Base-by-base conservation (phyloP, 1,140 invertebrate species). In the Metaphire vulgaris region DNA sequence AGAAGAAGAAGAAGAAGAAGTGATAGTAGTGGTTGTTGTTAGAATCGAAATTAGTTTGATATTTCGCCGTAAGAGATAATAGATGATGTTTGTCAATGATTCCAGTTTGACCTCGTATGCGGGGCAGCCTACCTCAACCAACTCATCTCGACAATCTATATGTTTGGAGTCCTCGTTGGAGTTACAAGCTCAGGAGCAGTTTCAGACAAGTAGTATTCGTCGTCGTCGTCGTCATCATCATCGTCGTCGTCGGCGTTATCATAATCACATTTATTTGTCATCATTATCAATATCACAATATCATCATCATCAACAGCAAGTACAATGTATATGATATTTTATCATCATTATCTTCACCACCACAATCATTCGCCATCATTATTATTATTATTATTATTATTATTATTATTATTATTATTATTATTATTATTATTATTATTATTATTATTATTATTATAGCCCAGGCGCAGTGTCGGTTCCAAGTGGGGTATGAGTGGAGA, bases 81-180 rank as follows among this genome's bases (percentile, higher is more conserved):
- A n/a, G n/a, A n/a, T n/a, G n/a, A n/a, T n/a, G n/a, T n/a, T n/a
- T n/a, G n/a, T n/a, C n/a, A n/a, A n/a, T n/a, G n/a, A n/a, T 69
- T 56, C 33, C 28, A 73, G 71, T 73, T 29, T 14, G 65, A 73
- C 26, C 71, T 73, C n/a, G 71, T 73, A 2, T 73, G 71, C 33
- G 33, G 14, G 6, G 28, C 12, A 12, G 28, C 28, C 33, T 73
- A 29, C 28, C n/a, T 28, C 28, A 69, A 56, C 71, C 33, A 73
- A 31, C 28, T 73, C 33, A 30, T 73, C 28, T 12, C 71, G n/a
- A 56, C 71, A 12, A 73, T 73, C 6, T 73, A 73, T 31, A 29
- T 73, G 33, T 31, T 69, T 14, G 71, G 71, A 26, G 28, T 73
- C 28, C 71, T 73, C 28, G 2, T 73, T 6, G 71, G 71, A 31